Evolutionary conservation across 2,888 invertebrate genomes (phyloP).

Genomic region (Chaetoderma sp.): DNA sequence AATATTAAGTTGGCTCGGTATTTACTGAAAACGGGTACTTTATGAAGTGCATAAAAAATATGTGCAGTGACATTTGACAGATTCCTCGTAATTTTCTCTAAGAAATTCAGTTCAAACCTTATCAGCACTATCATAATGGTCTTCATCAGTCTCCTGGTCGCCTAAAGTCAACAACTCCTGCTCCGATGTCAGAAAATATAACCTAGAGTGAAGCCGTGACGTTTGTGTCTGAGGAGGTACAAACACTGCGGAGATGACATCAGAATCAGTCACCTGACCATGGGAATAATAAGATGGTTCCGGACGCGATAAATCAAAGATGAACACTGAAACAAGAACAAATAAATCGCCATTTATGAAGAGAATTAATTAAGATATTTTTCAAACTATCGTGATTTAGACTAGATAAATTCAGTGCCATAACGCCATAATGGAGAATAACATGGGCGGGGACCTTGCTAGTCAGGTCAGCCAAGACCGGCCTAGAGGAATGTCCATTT

Average conservation of each 20-base stretch:
- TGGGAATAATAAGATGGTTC: slow-evolving; percentile 42
- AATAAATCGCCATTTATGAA: neutral
- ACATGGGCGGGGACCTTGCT: no score
- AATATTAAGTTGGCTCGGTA: no score
- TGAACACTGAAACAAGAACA: slow-evolving; percentile 73
- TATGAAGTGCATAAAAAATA: no score
- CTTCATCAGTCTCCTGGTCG: slow-evolving; percentile 25
- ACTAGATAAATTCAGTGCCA: no score
- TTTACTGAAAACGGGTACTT: no score
- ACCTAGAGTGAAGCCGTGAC: slow-evolving; percentile 53
- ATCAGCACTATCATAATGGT: neutral
- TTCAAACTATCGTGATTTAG: no score
- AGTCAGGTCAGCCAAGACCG: no score
- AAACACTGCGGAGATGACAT: slow-evolving; percentile 46
- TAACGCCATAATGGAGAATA: no score
- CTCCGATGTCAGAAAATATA: slow-evolving; percentile 53
- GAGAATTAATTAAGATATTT: neutral
- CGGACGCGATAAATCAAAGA: slow-evolving; percentile 71
- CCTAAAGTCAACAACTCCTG: slow-evolving; percentile 52
- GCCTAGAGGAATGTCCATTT: no score
- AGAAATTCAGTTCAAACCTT: neutral
- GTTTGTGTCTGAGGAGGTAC: slow-evolving; percentile 55
- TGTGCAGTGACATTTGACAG: no score
- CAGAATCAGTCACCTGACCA: slow-evolving; percentile 20
- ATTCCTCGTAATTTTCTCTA: no score